Percentiles rank a stretch among this genome's conserved stretches.
phyloP scores from a whole-genome alignment of 2,888 invertebrate species.

The Noctua comes region DNA sequence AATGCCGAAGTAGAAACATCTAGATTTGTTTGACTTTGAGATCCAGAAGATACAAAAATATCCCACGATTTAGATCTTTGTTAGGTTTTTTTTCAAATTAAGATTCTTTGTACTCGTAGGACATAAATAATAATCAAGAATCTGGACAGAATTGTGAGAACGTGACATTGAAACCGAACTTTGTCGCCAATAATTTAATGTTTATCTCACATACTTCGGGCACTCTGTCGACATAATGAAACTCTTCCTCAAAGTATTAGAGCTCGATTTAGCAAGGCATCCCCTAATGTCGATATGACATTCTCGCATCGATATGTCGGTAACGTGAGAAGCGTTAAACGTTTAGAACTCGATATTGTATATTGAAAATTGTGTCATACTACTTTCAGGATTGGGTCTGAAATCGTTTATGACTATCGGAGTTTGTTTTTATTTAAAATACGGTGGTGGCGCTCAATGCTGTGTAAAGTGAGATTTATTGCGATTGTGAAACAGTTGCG shows the following conservation, averaged over 20 bases:
- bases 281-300: conserved; percentile 73
- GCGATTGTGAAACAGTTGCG: conserved; percentile 81
- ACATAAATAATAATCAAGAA: conserved; percentile 81
- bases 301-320: conserved; percentile 74
- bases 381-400: conserved; percentile 73
- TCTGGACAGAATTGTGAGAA: conserved; percentile 79
- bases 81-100: conserved; percentile 64
- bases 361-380: conserved; percentile 77
- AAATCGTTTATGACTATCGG: conserved; percentile 70
- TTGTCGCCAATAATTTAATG: conserved; percentile 68
- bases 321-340: conserved; percentile 84
- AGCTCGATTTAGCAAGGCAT: conserved; percentile 72
- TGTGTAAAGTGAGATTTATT: conserved; percentile 85
- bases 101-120: conserved; percentile 73
- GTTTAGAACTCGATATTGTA: conserved; percentile 66
- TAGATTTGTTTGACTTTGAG: conserved; percentile 41
- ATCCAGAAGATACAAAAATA: conserved; percentile 27
- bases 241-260: conserved; percentile 68
- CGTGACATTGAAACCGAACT: conserved; percentile 80
- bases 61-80: conserved; percentile 59
- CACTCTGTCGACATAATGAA: conserved; percentile 62
- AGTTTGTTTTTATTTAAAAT: conserved; percentile 82
- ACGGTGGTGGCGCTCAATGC: conserved; percentile 73
- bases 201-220: conserved; percentile 60
- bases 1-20: conserved; percentile 35